Percentiles rank a stretch among this genome's conserved stretches.
These are phyloP conservation scores for Sinhomidia bicolor DNA, from an alignment of 2,888 invertebrate genomes.

Conservation along the genomic window DNA sequence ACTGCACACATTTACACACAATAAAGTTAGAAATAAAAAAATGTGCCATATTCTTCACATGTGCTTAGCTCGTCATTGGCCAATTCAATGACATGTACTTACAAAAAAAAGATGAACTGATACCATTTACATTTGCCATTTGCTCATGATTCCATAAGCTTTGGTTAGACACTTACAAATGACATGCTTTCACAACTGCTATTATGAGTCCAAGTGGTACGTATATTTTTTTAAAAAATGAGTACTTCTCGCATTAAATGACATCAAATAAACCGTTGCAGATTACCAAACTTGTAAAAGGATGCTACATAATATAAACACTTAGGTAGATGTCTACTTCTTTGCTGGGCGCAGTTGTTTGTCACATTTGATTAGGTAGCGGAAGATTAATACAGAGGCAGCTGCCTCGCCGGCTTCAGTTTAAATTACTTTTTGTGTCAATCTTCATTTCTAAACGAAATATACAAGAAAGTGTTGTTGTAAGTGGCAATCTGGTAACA, in stretches of 20 bases:
- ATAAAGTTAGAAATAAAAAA: too few species aligned
- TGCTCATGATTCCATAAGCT: not conserved
- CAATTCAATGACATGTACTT: too few species aligned
- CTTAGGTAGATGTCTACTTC: constrained; percentile 22
- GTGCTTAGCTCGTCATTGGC: too few species aligned
- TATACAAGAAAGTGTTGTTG: too few species aligned
- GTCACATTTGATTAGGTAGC: constrained; percentile 66
- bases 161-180: not conserved
- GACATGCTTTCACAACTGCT: constrained; percentile 47
- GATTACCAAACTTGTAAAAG: not conserved
- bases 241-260: constrained; percentile 8
- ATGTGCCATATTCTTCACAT: too few species aligned
- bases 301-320: constrained; percentile 26
- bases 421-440: constrained; percentile 10
- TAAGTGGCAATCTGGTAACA: too few species aligned
- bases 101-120: not conserved
- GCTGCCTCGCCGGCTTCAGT: constrained; percentile 7
- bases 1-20: too few species aligned
- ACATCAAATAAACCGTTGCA: not conserved
- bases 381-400: constrained; percentile 56
- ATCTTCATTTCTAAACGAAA: not conserved
- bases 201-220: not conserved
- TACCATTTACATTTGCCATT: not conserved
- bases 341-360: constrained; percentile 24
- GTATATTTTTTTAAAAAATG: not conserved